Percentiles rank a stretch among this genome's conserved stretches.
phyloP scores from a whole-genome alignment of 2,113 vertebrate species.

The Nothobranchius kuhntae region DNA sequence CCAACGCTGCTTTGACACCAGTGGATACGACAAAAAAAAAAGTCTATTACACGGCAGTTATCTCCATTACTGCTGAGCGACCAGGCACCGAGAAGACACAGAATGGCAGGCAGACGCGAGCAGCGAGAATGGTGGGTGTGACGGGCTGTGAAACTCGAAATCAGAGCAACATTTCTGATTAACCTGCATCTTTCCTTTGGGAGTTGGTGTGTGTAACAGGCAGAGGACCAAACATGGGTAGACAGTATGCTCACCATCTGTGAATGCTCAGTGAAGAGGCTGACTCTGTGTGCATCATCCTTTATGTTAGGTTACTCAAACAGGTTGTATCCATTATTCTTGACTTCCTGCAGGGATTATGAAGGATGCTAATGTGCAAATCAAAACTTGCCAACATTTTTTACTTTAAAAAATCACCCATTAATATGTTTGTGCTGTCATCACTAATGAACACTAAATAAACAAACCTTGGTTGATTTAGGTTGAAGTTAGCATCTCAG shows the following conservation, averaged over 20 bases:
- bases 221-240: conserved; percentile 18
- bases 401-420: too few species aligned
- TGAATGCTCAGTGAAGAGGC: neutral
- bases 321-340: too few species aligned
- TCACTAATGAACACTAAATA: too few species aligned
- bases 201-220: conserved; percentile 28
- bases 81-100: conserved; percentile 34
- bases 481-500: too few species aligned
- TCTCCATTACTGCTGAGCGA: conserved; percentile 63
- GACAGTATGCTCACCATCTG: conserved; percentile 1
- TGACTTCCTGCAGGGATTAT: too few species aligned
- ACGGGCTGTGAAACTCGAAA: conserved; percentile 63
- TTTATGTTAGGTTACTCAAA: too few species aligned
- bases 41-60: conserved; percentile 71
- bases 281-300: neutral
- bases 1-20: conserved; percentile 56
- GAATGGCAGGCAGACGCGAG: conserved; percentile 46
- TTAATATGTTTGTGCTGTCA: too few species aligned
- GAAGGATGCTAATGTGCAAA: too few species aligned
- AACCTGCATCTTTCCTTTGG: conserved; percentile 62
- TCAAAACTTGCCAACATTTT: too few species aligned
- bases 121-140: conserved; percentile 30
- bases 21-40: conserved; percentile 61
- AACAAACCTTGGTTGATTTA: too few species aligned
- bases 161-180: conserved; percentile 65